Evolutionary conservation across 2,797 vertebrate species (phyloP).

Genomic region (Margarornis squamiger): DNA sequence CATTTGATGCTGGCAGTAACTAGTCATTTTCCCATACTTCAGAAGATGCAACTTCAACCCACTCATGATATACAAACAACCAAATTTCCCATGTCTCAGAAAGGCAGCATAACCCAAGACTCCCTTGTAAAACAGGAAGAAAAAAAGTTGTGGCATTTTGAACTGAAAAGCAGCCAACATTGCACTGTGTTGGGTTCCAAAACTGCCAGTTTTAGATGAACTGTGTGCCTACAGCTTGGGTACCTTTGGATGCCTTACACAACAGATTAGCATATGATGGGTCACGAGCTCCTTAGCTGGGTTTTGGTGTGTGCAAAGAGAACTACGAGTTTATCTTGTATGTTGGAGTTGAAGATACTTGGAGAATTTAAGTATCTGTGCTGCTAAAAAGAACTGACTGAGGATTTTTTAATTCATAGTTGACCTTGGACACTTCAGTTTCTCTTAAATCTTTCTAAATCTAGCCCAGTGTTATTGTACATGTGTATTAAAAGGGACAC

Average conservation of each 20-base stretch:
- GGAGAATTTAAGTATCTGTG: background rate
- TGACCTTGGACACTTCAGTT: background rate
- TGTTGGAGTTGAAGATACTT: background rate
- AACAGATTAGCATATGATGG: background rate
- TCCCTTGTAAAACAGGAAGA: background rate
- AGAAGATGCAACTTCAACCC: background rate
- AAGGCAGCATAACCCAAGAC: background rate
- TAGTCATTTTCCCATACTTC: background rate
- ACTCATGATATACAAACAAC: background rate
- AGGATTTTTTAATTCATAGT: background rate
- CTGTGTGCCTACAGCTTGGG: background rate
- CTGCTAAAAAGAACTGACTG: background rate
- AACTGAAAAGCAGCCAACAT: background rate
- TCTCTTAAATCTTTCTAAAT: background rate
- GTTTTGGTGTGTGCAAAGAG: background rate
- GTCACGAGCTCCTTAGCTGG: background rate
- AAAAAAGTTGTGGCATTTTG: background rate
- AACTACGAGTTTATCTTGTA: fast-evolving
- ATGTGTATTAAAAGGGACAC: fast-evolving
- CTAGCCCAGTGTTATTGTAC: background rate
- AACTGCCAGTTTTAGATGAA: background rate
- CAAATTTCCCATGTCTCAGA: background rate
- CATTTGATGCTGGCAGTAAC: background rate
- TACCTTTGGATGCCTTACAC: background rate
- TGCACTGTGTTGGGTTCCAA: background rate